Base-by-base conservation (phyloP, 1,140 invertebrate species). In the Thaumatotibia leucotreta region DNA sequence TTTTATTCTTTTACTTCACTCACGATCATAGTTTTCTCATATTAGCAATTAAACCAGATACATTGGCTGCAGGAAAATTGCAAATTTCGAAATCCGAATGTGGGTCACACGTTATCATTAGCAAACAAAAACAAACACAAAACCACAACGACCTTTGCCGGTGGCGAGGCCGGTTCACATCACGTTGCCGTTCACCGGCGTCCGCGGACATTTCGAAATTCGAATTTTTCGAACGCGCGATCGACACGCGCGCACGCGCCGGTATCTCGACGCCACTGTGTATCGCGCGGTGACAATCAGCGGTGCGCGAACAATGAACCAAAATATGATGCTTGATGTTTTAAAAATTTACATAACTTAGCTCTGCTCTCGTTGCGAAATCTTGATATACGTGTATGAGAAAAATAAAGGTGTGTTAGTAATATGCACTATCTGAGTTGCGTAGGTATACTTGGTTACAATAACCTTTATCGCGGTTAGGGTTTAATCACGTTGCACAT, bases 241-340 rank as follows among this genome's bases (percentile, higher is more conserved):
- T 76, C 76, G 79, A 84, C 79, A 81, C 85, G 83, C 81, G 85
- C 76, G 74, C 77, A 79, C 82, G 79, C 82, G 77, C 27, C 68
- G 79, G 77, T 82, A 80, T 79, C 83, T 78, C 80, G 74, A 77
- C 74, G 82, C 79, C 80, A 86, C 86, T 86, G 84, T 74, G 76
- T 69, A 70, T 39, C 75, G 68, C 58, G 65, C 66, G 23, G 64
- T 79, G 64, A 70, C 73, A 72, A 63, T 66, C 58, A 68, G 32
- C 65, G 50, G 64, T 52, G 24, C 64, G 29, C 63, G 72, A 65
- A 70, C 70, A 75, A 71, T 70, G 69, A 70, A 73, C 72, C 62
- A 62, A 45, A 66, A 31, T 58, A 58, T 58, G 52, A 58, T 58
- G 62, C 61, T 54, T 58, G 52, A 58, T 58, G 62, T 49, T 54